Evolutionary conservation across 2,797 vertebrate species (phyloP).

Genomic region (Centroberyx gerrardi): DNA sequence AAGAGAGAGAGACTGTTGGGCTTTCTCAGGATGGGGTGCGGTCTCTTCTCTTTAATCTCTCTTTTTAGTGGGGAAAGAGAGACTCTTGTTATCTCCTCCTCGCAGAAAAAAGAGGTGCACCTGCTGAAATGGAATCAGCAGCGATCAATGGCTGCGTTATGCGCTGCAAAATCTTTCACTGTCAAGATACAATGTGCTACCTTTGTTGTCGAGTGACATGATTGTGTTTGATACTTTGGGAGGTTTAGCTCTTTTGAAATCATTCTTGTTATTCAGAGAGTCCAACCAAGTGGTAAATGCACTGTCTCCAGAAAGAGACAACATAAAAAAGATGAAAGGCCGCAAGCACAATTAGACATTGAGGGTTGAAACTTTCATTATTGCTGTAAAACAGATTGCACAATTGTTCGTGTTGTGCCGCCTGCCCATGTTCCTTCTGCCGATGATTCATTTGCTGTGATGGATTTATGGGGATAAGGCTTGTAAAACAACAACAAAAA

Average conservation of each 20-base stretch:
- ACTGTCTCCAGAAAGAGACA: conserved; percentile 37
- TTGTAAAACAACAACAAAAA: conserved; percentile 47
- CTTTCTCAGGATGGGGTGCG: conserved; percentile 33
- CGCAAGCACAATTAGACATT: conserved; percentile 59
- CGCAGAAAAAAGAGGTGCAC: conserved; percentile 63
- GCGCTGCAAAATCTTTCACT: conserved; percentile 59
- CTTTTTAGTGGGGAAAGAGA: conserved; percentile 44
- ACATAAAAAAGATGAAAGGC: conserved; percentile 45
- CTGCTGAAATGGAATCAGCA: conserved; percentile 68
- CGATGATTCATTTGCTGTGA: conserved; percentile 60
- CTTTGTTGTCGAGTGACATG: conserved; percentile 66
- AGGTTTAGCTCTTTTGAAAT: conserved; percentile 57
- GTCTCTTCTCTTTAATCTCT: conserved; percentile 63
- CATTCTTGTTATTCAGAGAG: conserved; percentile 43
- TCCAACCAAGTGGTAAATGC: conserved; percentile 46
- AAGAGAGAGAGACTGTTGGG: conserved; percentile 38
- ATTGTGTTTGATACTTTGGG: conserved; percentile 45
- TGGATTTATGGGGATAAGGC: conserved; percentile 42
- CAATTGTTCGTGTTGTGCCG: conserved; percentile 45
- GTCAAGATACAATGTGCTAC: conserved; percentile 40
- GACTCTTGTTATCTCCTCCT: conserved; percentile 68
- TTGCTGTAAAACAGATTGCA: conserved; percentile 41
- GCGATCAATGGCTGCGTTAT: conserved; percentile 65
- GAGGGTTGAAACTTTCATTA: conserved; percentile 41
- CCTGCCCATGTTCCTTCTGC: conserved; percentile 48